Base-by-base conservation (phyloP, 2,888 invertebrate species). In the Pseudococcus viburni region DNA sequence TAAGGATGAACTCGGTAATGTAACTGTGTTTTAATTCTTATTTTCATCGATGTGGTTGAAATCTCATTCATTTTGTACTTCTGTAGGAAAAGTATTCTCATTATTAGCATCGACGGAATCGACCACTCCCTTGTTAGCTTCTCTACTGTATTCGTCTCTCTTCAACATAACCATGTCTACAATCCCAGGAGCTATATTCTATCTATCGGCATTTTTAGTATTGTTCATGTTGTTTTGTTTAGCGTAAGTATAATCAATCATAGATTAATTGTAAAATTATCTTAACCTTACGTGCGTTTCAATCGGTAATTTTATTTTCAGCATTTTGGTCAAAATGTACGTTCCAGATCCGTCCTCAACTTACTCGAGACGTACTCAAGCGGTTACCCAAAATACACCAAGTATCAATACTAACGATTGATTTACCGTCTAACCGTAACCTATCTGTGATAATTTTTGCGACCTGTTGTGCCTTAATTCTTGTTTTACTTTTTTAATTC, bases 51-150 rank as follows among this genome's bases (percentile, higher is more conserved):
- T 19, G 19, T 17, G 8, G 46, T 19, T n/a, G n/a, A 55, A 55
- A 7, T 55, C n/a, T 55, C 8, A 51, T 51, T 55, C n/a, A 3
- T 55, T n/a, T n/a, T n/a, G 51, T 55, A 5, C n/a, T 51, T 51
- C 12, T 11, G 0, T n/a, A 86, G 86, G 86, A 0, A 86, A 86
- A 86, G 42, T 86, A 39, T 86, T 68, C n/a, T 59, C 86, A 15
- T 22, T 86, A 19, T 39, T 86, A 11, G 68, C 86, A 42, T 59
- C 68, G 11, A 68, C 64, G 8, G 86, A 68, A 39, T 86, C 86
- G 4, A 15, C 55, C 0, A 68, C 68, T 64, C 86, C 86, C 9
- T 19, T 86, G 64, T 86, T 86, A 6, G 33, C 68, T 19, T 19
- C 68, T 17, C 0, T 83, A 11, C 15, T 46, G 19, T 83, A 77